Percentiles rank a stretch among this genome's conserved stretches.
Evolutionary conservation across 2,113 vertebrate species (phyloP).

Genomic region (Crocuta crocuta): DNA sequence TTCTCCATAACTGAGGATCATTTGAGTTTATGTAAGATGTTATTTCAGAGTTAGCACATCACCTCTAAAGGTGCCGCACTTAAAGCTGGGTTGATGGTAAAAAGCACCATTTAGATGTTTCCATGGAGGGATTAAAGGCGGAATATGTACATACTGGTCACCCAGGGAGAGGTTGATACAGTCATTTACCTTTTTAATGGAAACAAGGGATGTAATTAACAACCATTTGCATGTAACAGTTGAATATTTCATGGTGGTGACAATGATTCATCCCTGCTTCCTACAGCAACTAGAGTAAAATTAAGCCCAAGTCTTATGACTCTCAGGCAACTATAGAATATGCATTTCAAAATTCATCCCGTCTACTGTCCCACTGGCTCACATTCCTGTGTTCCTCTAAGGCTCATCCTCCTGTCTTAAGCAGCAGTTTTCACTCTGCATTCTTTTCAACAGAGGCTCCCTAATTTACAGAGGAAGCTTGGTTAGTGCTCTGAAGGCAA

Average conservation of each 20-base stretch:
- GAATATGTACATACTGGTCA: conserved; percentile 71
- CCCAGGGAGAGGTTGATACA: conserved; percentile 84
- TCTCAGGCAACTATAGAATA: not conserved
- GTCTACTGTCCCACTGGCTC: not conserved
- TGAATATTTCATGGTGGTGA: conserved; percentile 41
- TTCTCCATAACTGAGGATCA: not conserved
- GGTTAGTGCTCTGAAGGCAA: not conserved
- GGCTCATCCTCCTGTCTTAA: not conserved
- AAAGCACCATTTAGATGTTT: conserved; percentile 78
- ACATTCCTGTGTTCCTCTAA: not conserved
- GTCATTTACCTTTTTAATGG: conserved; percentile 84
- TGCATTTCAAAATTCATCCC: not conserved
- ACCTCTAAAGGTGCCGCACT: conserved; percentile 64
- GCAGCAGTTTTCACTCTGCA: not conserved
- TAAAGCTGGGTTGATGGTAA: conserved; percentile 80
- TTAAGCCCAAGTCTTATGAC: conserved; percentile 24
- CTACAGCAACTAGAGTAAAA: conserved; percentile 30
- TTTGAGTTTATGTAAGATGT: conserved; percentile 75
- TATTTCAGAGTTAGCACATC: conserved; percentile 79
- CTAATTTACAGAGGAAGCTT: conserved; percentile 63
- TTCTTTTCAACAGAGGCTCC: not conserved
- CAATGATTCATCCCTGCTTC: conserved; percentile 43
- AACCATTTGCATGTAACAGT: conserved; percentile 8
- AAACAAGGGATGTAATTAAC: conserved; percentile 86
- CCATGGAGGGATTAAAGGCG: conserved; percentile 6